These are phyloP conservation scores for Drosophila dives DNA, from an alignment of 2,888 invertebrate species.

Conservation along the genomic window DNA sequence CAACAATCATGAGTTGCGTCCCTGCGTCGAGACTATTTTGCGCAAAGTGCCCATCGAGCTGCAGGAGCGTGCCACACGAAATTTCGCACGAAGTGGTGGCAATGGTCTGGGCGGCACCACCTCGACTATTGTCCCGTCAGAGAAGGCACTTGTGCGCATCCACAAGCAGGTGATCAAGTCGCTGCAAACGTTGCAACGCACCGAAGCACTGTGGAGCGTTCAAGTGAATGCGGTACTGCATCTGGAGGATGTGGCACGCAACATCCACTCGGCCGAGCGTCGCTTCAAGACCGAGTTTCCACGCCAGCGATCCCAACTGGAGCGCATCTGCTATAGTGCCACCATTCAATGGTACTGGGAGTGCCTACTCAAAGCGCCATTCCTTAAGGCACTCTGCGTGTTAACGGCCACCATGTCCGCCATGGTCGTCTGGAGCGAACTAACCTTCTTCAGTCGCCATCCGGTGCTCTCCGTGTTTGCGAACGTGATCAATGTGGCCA, in stretches of 20 bases:
- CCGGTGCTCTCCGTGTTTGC: constrained; percentile 99
- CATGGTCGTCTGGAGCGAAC: constrained; percentile 99
- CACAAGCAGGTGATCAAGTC: constrained; percentile 97
- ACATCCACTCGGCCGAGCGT: constrained; percentile 87
- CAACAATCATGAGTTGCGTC: constrained; percentile 90
- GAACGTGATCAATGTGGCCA: constrained; percentile 94
- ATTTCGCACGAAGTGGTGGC: constrained; percentile 84
- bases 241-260: constrained; percentile 94
- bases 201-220: constrained; percentile 97
- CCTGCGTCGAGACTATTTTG: constrained; percentile 94
- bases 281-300: constrained; percentile 90
- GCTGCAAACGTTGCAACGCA: constrained; percentile 95
- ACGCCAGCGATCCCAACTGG: constrained; percentile 87
- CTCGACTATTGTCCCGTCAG: constrained; percentile 89
- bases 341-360: constrained; percentile 98
- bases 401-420: constrained; percentile 92
- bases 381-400: constrained; percentile 90
- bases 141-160: constrained; percentile 94
- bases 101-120: constrained; percentile 85
- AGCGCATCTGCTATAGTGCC: constrained; percentile 88
- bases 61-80: constrained; percentile 90
- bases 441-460: constrained; percentile 96
- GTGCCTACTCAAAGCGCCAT: constrained; percentile 92
- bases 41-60: constrained; percentile 93
- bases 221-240: constrained; percentile 92